These are phyloP conservation scores for Helicoverpa assulta DNA, from an alignment of 2,888 invertebrate species.

Conservation along the genomic window DNA sequence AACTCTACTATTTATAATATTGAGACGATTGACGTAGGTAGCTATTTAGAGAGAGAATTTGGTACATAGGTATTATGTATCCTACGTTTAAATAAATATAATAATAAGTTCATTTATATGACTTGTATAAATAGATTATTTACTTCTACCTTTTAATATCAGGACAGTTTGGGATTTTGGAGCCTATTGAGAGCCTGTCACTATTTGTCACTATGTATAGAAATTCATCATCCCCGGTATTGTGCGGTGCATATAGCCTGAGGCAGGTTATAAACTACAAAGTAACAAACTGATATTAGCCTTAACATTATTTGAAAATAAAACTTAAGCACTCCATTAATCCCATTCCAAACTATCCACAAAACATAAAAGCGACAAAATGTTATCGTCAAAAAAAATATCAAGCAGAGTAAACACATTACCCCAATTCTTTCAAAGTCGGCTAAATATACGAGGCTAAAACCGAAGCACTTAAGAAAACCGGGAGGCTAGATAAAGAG, in stretches of 20 bases:
- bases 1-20: slow-evolving; percentile 33
- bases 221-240: too few relatives aligned
- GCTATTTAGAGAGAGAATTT: not conserved
- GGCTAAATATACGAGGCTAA: slow-evolving; percentile 52
- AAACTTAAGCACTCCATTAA: slow-evolving; percentile 2
- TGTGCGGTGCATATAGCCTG: too few relatives aligned
- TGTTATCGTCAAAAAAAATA: slow-evolving; percentile 3
- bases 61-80: too few relatives aligned
- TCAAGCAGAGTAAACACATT: slow-evolving; percentile 46
- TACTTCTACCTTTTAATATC: too few relatives aligned
- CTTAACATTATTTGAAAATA: not conserved
- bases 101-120: too few relatives aligned
- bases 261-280: too few relatives aligned
- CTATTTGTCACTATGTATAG: too few relatives aligned
- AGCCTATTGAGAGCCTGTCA: too few relatives aligned
- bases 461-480: slow-evolving; percentile 30
- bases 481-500: slow-evolving; percentile 28
- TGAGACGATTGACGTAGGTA: slow-evolving; percentile 10
- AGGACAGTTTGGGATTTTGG: too few relatives aligned
- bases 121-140: too few relatives aligned
- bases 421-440: slow-evolving; percentile 46
- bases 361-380: slow-evolving; percentile 6
- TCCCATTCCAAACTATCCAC: slow-evolving; percentile 1
- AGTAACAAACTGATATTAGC: too few relatives aligned
- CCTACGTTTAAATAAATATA: too few relatives aligned